Conservation (phyloP, 2,113 vertebrate genomes). For the Nerophis lumbriciformis region DNA sequence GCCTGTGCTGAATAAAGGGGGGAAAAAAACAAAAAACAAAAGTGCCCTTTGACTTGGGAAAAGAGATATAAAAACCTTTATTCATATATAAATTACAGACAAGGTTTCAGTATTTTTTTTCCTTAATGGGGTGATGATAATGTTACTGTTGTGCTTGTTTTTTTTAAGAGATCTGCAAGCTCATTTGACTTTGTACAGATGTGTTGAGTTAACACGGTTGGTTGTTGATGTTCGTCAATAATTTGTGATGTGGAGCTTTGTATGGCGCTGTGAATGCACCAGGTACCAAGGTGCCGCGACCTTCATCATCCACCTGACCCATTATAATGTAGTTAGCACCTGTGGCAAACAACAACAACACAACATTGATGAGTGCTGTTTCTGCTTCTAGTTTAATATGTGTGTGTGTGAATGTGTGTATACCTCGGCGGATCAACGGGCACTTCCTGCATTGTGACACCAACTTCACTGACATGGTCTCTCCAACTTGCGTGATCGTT, state of each 20-base stretch:
- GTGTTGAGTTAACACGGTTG: conserved; percentile 67
- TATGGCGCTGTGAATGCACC: conserved; percentile 78
- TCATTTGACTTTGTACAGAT: conserved; percentile 26
- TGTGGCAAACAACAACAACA: conserved; percentile 31
- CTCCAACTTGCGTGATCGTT: conserved; percentile 69
- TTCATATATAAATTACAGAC: conserved; percentile 72
- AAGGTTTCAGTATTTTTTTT: conserved; percentile 38
- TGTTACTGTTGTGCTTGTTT: conserved; percentile 12
- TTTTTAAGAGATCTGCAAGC: conserved; percentile 21
- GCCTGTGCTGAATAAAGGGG: background rate
- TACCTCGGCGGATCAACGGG: conserved; percentile 72
- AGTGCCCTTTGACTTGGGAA: background rate
- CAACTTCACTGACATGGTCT: conserved; percentile 70
- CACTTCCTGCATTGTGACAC: conserved; percentile 79
- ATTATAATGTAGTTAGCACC: conserved; percentile 81
- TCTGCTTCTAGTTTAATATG: background rate
- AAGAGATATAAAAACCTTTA: conserved; percentile 66
- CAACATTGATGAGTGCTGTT: background rate
- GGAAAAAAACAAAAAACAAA: background rate
- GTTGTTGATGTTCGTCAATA: conserved; percentile 74
- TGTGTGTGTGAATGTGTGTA: background rate
- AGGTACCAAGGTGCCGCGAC: conserved; percentile 70
- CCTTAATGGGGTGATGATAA: conserved; percentile 31
- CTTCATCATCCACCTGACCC: conserved; percentile 74
- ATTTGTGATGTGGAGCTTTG: conserved; percentile 74